These are phyloP conservation scores for Drosophila pegasa DNA, from an alignment of 2,888 invertebrate genomes.

Conservation along the genomic window DNA sequence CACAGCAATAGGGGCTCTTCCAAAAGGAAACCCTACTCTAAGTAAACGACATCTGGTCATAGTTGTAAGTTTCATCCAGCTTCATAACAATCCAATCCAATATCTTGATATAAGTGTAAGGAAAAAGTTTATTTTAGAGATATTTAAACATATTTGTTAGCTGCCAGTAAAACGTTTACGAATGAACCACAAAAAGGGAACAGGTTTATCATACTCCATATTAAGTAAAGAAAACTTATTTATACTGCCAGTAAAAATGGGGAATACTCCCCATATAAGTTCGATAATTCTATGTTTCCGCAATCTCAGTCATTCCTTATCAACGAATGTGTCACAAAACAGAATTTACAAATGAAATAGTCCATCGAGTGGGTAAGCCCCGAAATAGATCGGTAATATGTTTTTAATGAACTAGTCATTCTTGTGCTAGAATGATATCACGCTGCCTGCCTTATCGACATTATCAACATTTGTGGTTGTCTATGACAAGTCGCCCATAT, in stretches of 20 bases:
- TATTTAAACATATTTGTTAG: background rate
- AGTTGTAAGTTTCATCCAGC: constrained; percentile 8
- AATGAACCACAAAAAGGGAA: background rate
- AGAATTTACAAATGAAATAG: background rate
- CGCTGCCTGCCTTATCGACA: constrained; percentile 15
- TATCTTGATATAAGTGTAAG: background rate
- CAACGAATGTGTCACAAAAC: background rate
- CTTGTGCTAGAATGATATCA: constrained; percentile 9
- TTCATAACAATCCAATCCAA: background rate
- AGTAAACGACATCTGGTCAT: constrained; percentile 38
- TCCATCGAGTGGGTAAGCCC: background rate
- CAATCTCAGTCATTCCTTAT: background rate
- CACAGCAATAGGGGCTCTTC: background rate
- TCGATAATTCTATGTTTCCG: background rate
- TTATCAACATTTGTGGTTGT: constrained; percentile 8
- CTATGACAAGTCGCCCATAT: background rate
- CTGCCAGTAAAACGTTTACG: constrained; percentile 1
- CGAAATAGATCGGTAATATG: background rate
- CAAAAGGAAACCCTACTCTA: background rate
- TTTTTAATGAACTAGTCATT: background rate
- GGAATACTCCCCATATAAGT: too few relatives aligned
- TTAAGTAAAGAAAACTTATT: background rate
- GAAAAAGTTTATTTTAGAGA: background rate
- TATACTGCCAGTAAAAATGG: background rate
- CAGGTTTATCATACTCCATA: background rate